A percentile compares a stretch with the other conserved stretches of the same genome.
These are phyloP conservation scores for Netta rufina DNA, from an alignment of 2,797 vertebrate genomes.

Conservation along the genomic window DNA sequence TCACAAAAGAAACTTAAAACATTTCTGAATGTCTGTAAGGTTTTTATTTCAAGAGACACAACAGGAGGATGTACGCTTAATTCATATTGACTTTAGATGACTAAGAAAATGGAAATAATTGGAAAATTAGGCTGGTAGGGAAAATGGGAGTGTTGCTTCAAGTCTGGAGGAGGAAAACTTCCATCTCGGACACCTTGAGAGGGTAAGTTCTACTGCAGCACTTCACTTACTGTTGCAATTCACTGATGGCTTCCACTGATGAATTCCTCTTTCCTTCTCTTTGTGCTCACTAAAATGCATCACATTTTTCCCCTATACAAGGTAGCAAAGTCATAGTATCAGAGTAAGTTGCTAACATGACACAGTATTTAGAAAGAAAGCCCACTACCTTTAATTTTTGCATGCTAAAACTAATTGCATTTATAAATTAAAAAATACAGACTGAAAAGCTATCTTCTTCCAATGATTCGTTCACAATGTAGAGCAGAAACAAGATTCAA, in stretches of 20 bases:
- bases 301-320: not conserved
- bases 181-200: not conserved
- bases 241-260: not conserved
- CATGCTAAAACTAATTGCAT: fast-evolving
- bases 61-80: not conserved
- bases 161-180: not conserved
- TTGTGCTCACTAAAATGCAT: not conserved
- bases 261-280: not conserved
- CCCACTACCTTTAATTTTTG: not conserved
- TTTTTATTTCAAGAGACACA: not conserved
- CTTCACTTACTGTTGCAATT: not conserved
- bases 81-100: not conserved
- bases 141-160: not conserved
- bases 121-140: not conserved
- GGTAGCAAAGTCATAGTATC: not conserved
- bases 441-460: not conserved
- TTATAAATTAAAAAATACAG: not conserved
- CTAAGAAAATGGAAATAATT: not conserved
- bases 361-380: not conserved
- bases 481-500: not conserved
- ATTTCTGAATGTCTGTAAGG: not conserved
- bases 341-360: not conserved
- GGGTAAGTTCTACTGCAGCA: not conserved
- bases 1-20: not conserved
- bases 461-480: not conserved